Evolutionary conservation across 64 coral and sea anemone species (phyloP).

Genomic region (Cladopsammia gracilis): DNA sequence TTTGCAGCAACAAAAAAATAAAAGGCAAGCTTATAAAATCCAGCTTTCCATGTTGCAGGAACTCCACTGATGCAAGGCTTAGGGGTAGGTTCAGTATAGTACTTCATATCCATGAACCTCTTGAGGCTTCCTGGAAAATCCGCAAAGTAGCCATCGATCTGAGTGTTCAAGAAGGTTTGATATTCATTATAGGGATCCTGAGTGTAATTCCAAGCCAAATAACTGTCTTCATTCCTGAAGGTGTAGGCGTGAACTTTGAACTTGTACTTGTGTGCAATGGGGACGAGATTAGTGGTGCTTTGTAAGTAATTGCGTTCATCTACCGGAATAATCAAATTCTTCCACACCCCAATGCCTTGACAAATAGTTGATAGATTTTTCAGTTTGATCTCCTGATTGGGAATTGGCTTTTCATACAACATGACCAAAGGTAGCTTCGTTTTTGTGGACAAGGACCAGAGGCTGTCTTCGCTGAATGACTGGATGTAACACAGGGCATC

Average conservation of each 20-base stretch:
- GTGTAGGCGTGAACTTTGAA: conserved; percentile 19
- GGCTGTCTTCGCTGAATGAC: conserved; percentile 28
- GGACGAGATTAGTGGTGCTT: neutral
- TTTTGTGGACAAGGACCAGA: conserved; percentile 14
- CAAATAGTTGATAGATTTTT: conserved; percentile 8
- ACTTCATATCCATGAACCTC: conserved; percentile 5
- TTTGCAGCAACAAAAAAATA: too few relatives aligned
- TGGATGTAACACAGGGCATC: conserved; percentile 27
- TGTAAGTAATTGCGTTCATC: neutral
- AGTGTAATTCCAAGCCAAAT: conserved; percentile 54
- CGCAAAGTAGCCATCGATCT: conserved; percentile 34
- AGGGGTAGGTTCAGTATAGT: neutral
- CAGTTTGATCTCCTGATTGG: neutral
- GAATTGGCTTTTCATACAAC: neutral
- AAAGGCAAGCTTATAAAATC: neutral
- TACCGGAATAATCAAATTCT: conserved; percentile 13
- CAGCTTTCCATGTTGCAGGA: neutral
- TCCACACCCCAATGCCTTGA: conserved; percentile 9
- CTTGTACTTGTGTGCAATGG: conserved; percentile 11
- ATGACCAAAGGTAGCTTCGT: conserved; percentile 18
- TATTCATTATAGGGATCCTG: conserved; percentile 35
- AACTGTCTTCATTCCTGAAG: conserved; percentile 33
- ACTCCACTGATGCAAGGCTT: neutral
- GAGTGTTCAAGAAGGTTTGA: conserved; percentile 10
- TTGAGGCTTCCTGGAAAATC: conserved; percentile 37